phyloP scores from a whole-genome alignment of 2,888 invertebrate genomes.

The Tuta absoluta region DNA sequence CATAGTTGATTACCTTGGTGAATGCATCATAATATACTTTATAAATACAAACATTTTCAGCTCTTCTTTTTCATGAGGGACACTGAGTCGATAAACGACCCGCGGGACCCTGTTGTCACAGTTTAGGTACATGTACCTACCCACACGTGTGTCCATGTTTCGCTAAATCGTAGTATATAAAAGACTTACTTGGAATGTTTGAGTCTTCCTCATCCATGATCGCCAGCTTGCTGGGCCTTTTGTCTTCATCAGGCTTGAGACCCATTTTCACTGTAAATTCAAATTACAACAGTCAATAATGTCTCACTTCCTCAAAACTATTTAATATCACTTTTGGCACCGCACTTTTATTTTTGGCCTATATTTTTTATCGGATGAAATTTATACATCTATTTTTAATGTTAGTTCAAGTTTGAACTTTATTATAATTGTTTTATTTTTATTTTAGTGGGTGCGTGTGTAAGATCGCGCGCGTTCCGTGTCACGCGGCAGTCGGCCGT shows the following conservation, averaged over 20 bases:
- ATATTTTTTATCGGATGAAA: conserved; percentile 49
- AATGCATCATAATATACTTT: no score
- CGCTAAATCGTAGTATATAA: not conserved
- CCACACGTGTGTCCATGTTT: no score
- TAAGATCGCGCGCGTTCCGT: conserved; percentile 50
- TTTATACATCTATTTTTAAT: conserved; percentile 28
- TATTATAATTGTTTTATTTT: conserved; percentile 36
- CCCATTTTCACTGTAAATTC: conserved; percentile 70
- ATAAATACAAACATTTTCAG: no score
- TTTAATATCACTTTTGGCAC: conserved; percentile 20
- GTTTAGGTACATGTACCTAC: no score
- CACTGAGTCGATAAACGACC: no score
- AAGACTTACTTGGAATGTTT: conserved; percentile 66
- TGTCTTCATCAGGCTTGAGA: conserved; percentile 72
- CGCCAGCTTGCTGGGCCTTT: conserved; percentile 75
- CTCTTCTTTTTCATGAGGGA: no score
- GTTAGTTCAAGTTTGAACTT: not conserved
- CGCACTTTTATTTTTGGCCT: conserved; percentile 47
- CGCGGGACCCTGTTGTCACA: no score
- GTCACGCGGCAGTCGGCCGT: conserved; percentile 46
- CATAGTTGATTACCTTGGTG: no score
- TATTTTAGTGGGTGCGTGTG: conserved; percentile 38
- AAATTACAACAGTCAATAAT: conserved; percentile 41
- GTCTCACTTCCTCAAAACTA: conserved; percentile 36
- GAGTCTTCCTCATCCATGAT: conserved; percentile 75